phyloP scores from a whole-genome alignment of 2,888 invertebrate species.

The Lumbricus terrestris region DNA sequence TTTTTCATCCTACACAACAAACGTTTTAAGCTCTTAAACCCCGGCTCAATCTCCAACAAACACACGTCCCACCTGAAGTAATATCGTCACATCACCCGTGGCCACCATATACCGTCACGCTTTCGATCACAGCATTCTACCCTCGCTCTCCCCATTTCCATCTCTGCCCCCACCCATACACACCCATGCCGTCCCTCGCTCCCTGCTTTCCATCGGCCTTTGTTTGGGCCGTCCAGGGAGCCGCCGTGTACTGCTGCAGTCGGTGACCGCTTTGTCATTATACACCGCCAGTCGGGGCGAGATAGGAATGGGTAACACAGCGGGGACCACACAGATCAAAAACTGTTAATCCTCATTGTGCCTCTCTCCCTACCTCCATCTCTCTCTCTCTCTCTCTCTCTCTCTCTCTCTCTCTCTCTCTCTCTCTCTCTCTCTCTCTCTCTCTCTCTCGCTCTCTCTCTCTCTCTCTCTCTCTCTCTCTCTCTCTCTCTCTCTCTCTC shows the following conservation, averaged over 20 bases:
- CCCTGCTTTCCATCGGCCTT: not conserved
- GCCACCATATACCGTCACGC: not conserved
- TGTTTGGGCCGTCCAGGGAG: not conserved
- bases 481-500: too few species aligned
- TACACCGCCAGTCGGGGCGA: not conserved
- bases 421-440: not conserved
- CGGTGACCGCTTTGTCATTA: not conserved
- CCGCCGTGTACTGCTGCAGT: not conserved
- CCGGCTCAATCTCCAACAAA: not conserved
- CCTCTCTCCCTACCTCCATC: not conserved
- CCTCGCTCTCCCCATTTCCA: not conserved
- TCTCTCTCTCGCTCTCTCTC: not conserved
- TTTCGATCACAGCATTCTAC: not conserved
- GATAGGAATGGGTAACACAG: slow-evolving; percentile 3
- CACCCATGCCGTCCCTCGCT: not conserved
- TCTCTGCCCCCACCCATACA: not conserved
- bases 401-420: not conserved
- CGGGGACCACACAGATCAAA: not conserved
- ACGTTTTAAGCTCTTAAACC: not conserved
- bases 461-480: not conserved
- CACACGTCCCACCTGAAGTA: not conserved
- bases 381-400: too few species aligned
- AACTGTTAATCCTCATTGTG: not conserved
- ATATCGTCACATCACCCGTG: not conserved
- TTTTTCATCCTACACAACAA: too few species aligned